These are phyloP conservation scores for Neoitamus cyanurus DNA, from an alignment of 2,888 invertebrate genomes.

Conservation along the genomic window DNA sequence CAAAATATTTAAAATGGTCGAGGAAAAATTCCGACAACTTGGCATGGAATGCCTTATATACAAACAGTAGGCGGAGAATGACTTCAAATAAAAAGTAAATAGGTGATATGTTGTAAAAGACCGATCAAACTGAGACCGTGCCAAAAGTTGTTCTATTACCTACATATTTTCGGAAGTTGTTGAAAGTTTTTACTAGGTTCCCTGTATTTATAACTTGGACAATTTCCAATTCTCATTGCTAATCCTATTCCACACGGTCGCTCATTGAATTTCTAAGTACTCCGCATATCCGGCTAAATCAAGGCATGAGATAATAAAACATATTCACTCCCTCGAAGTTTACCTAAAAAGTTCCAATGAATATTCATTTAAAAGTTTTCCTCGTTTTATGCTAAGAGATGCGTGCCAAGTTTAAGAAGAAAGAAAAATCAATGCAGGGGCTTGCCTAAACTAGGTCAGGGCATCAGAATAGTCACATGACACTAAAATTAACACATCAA, in stretches of 20 bases:
- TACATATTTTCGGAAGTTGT: neutral
- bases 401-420: neutral
- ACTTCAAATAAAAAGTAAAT: neutral
- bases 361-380: neutral
- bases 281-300: neutral
- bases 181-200: neutral
- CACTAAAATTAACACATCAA: neutral
- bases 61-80: too few relatives aligned
- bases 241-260: neutral
- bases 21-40: too few relatives aligned
- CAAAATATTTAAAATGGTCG: too few relatives aligned
- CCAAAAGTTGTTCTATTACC: neutral
- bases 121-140: neutral
- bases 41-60: too few relatives aligned
- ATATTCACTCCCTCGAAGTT: neutral
- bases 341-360: neutral
- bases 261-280: neutral
- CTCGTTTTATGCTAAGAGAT: neutral
- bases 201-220: neutral
- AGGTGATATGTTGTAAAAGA: neutral
- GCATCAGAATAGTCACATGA: neutral
- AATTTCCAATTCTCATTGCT: neutral
- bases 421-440: neutral
- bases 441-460: constrained; percentile 5
- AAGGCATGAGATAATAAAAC: neutral